phyloP scores from a whole-genome alignment of 2,797 vertebrate genomes.

The Nasua narica region DNA sequence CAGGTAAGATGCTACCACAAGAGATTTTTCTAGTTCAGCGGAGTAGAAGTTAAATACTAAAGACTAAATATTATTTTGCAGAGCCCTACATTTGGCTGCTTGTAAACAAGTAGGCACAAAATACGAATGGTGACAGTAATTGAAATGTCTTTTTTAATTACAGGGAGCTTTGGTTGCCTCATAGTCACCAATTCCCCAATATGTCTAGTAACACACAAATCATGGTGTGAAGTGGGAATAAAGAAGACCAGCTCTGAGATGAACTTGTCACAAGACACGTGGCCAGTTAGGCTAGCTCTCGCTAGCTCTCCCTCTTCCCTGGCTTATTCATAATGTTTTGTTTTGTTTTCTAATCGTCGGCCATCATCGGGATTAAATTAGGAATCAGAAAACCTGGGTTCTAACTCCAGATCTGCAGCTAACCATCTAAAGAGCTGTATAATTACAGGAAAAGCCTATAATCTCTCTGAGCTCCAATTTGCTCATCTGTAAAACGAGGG shows the following conservation, averaged over 20 bases:
- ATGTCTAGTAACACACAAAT: not conserved
- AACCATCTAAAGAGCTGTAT: slow-evolving; percentile 11
- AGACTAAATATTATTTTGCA: slow-evolving; percentile 4
- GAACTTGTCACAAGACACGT: not conserved
- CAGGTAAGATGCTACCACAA: slow-evolving; percentile 1
- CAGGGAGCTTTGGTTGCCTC: not conserved
- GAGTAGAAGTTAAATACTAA: not conserved
- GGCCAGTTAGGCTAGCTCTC: not conserved
- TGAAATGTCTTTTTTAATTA: not conserved
- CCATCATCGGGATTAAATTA: not conserved
- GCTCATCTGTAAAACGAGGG: slow-evolving; percentile 49
- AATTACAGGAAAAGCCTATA: slow-evolving; percentile 43
- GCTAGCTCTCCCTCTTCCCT: not conserved
- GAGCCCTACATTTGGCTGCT: not conserved
- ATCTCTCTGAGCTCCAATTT: slow-evolving; percentile 41
- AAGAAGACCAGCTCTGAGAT: not conserved
- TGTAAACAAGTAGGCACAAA: not conserved
- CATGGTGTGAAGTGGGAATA: not conserved
- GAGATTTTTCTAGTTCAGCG: slow-evolving; percentile 23
- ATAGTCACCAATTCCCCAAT: not conserved
- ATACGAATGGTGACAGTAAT: not conserved
- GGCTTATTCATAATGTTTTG: not conserved
- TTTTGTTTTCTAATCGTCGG: not conserved
- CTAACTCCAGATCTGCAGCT: slow-evolving; percentile 34
- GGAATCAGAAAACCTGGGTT: slow-evolving; percentile 20